phyloP scores from a whole-genome alignment of 2,888 invertebrate species.

The Ochlodes sylvanus region DNA sequence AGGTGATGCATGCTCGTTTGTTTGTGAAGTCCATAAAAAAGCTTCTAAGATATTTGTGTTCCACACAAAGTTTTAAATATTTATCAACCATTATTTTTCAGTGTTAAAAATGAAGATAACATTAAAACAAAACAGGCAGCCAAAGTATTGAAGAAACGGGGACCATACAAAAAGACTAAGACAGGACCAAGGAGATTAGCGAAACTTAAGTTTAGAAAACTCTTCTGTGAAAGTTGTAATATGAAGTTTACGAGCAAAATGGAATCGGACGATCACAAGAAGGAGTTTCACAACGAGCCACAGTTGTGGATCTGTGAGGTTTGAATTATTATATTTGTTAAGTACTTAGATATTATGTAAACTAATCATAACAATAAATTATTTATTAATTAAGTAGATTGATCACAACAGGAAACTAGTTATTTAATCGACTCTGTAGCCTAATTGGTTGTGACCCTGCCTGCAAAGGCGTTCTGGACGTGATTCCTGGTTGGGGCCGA shows the following conservation, averaged over 20 bases:
- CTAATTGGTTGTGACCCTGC: too few relatives aligned
- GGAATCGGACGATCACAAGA: conserved; percentile 52
- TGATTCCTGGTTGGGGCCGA: too few relatives aligned
- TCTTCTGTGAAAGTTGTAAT: conserved; percentile 50
- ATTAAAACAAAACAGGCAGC: conserved; percentile 13
- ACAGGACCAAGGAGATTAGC: conserved; percentile 39
- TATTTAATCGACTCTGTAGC: too few relatives aligned
- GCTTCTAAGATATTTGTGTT: too few relatives aligned
- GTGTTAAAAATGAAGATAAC: conserved; percentile 8
- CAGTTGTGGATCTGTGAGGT: conserved; percentile 60
- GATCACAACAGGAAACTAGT: too few relatives aligned
- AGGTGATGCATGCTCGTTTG: too few relatives aligned
- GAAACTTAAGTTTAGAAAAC: conserved; percentile 45
- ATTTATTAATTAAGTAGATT: too few relatives aligned
- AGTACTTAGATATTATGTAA: too few relatives aligned
- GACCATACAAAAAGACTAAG: conserved; percentile 42
- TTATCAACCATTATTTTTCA: not conserved
- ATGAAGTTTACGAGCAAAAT: conserved; percentile 53
- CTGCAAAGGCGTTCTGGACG: too few relatives aligned
- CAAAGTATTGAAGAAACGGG: not conserved
- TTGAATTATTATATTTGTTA: not conserved
- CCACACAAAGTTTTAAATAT: too few relatives aligned
- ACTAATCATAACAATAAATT: too few relatives aligned
- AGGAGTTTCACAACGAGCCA: conserved; percentile 49
- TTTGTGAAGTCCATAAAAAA: too few relatives aligned